Evolutionary conservation across 1,140 invertebrate species (phyloP).

Genomic region (roundworm (Caenorhabditis elegans)): DNA sequence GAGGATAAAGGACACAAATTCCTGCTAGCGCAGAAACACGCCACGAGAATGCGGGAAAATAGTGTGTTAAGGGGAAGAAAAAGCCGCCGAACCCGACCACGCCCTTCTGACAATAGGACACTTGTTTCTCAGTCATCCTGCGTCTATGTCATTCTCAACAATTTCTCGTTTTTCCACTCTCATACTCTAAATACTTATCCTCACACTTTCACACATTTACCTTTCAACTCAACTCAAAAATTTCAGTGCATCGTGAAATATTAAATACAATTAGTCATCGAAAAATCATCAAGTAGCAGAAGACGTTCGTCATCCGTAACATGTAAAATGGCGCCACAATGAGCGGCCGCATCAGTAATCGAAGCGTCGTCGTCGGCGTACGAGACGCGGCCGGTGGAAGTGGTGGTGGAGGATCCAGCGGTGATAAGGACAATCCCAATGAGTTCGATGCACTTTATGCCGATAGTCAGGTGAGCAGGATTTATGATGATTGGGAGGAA

Average conservation of each 20-base stretch:
- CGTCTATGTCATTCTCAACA: not conserved
- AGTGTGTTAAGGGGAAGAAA: not conserved
- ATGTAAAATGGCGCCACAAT: conserved; percentile 31
- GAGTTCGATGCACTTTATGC: conserved; percentile 20
- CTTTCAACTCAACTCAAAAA: not conserved
- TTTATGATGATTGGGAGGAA: not conserved
- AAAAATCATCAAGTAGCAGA: not conserved
- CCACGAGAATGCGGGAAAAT: not conserved
- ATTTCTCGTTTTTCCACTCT: not conserved
- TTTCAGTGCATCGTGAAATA: not conserved
- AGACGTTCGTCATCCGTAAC: not conserved
- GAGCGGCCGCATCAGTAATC: conserved; percentile 29
- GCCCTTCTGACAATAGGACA: conserved; percentile 29
- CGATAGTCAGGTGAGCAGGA: conserved; percentile 11
- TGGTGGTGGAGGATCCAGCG: not conserved
- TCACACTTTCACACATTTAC: not conserved
- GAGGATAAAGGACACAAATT: not conserved
- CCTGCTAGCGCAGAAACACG: not conserved
- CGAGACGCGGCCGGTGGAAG: conserved; percentile 3
- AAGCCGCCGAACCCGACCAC: conserved; percentile 19
- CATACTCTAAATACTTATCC: conserved; percentile 1
- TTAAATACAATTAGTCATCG: not conserved
- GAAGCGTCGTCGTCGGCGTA: conserved; percentile 10
- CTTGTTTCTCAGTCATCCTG: conserved; percentile 26
- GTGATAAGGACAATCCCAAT: conserved; percentile 22